Conservation (phyloP, 2,888 invertebrate species). For the Chorisops tibialis region DNA sequence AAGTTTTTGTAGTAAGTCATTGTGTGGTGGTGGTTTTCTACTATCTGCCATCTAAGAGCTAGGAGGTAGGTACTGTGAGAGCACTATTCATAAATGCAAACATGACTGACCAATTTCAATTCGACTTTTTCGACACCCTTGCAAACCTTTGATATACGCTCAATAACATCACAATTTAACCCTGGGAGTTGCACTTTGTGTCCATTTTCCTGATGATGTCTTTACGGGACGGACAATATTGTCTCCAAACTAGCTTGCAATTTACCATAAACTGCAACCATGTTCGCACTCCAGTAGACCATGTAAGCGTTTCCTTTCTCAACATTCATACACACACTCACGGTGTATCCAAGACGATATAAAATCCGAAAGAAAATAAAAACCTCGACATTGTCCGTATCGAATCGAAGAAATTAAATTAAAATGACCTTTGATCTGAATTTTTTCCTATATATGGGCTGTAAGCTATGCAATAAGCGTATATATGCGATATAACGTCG, state of each 20-base stretch:
- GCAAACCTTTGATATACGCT: too few species aligned
- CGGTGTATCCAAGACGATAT: slow-evolving; percentile 7
- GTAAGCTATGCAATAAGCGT: background rate
- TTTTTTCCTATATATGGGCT: slow-evolving; percentile 20
- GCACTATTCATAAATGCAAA: too few species aligned
- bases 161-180: too few species aligned
- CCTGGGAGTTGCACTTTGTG: too few species aligned
- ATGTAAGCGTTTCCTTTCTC: slow-evolving; percentile 18
- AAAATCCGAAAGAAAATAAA: slow-evolving; percentile 1
- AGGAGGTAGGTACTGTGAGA: too few species aligned
- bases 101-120: too few species aligned
- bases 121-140: too few species aligned
- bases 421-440: slow-evolving; percentile 29
- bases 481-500: background rate
- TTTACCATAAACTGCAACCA: slow-evolving; percentile 15
- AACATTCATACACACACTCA: background rate
- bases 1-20: too few species aligned
- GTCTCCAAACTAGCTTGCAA: slow-evolving; percentile 17
- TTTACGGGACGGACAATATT: slow-evolving; percentile 1
- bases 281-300: slow-evolving; percentile 17
- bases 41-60: too few species aligned
- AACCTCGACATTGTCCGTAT: slow-evolving; percentile 8
- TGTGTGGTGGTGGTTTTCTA: too few species aligned
- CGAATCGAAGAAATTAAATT: slow-evolving; percentile 26
- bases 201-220: too few species aligned